A percentile compares a stretch with the other conserved stretches of the same genome.
Evolutionary conservation across 2,888 invertebrate species (phyloP).

Genomic region (Athalia circularis): DNA sequence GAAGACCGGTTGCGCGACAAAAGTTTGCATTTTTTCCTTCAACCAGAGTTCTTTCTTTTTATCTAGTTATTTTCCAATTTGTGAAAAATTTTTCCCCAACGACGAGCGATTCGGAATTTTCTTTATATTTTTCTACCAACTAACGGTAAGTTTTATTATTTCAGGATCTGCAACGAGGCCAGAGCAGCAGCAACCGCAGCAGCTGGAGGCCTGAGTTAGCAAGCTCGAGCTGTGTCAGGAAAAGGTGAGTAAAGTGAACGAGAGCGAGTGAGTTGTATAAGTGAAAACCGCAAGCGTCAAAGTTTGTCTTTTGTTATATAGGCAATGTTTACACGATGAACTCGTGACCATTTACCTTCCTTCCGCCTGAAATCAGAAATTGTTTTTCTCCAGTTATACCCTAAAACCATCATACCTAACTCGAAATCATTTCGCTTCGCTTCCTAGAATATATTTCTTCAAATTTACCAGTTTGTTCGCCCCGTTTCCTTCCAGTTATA

Average conservation of each 20-base stretch:
- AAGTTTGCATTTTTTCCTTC: too few species aligned
- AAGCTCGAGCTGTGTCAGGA: conserved; percentile 18
- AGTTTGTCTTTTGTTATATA: conserved; percentile 34
- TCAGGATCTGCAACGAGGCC: conserved; percentile 30
- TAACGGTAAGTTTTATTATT: conserved; percentile 12
- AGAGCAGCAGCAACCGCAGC: neutral
- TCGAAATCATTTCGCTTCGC: neutral
- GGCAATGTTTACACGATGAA: neutral
- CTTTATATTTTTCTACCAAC: neutral
- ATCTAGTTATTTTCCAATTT: too few species aligned
- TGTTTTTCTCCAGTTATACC: too few species aligned
- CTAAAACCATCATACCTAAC: neutral
- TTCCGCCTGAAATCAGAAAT: neutral
- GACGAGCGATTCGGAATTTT: neutral
- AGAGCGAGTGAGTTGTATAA: neutral
- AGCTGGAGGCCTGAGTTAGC: conserved; percentile 27
- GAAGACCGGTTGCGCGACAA: too few species aligned
- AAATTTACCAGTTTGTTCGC: conserved; percentile 10
- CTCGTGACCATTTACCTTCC: conserved; percentile 17
- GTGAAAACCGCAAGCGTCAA: conserved; percentile 30
- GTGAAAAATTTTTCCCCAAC: too few species aligned
- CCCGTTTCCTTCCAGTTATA: neutral
- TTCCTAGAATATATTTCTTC: neutral
- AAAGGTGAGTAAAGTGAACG: conserved; percentile 10
- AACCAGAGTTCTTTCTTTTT: too few species aligned